phyloP scores from a whole-genome alignment of 2,888 invertebrate species.

The Minunthozetes semirufus region DNA sequence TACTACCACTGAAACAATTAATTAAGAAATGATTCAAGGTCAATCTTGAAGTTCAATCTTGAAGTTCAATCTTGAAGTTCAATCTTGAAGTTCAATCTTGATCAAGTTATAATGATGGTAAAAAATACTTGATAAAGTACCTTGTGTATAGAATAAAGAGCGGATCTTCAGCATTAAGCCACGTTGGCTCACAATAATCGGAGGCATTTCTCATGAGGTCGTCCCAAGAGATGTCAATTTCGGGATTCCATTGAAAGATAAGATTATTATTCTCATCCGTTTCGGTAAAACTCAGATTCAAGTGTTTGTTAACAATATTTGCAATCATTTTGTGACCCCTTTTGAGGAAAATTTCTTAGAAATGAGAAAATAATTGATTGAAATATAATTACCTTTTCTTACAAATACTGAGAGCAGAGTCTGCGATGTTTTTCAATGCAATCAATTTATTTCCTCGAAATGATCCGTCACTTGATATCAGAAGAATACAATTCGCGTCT shows the following conservation, averaged over 20 bases:
- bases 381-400: background rate
- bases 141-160: conserved; percentile 54
- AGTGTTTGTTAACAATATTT: conserved; percentile 81
- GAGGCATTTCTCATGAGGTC: conserved; percentile 47
- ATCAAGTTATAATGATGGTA: no score
- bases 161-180: conserved; percentile 54
- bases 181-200: conserved; percentile 50
- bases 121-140: no score
- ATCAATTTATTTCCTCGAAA: conserved; percentile 91
- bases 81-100: no score
- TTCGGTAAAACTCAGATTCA: conserved; percentile 52
- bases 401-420: conserved; percentile 55
- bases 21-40: background rate
- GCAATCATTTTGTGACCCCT: conserved; percentile 55
- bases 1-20: conserved; percentile 50
- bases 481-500: conserved; percentile 75
- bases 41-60: no score
- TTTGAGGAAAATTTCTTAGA: background rate
- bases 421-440: conserved; percentile 77
- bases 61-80: no score
- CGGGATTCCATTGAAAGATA: conserved; percentile 33
- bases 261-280: background rate
- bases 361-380: background rate
- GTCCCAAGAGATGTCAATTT: conserved; percentile 50
- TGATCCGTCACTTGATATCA: conserved; percentile 68